phyloP scores from a whole-genome alignment of 53 echinoderm and acorn worm species.

The Luidia sarsii region DNA sequence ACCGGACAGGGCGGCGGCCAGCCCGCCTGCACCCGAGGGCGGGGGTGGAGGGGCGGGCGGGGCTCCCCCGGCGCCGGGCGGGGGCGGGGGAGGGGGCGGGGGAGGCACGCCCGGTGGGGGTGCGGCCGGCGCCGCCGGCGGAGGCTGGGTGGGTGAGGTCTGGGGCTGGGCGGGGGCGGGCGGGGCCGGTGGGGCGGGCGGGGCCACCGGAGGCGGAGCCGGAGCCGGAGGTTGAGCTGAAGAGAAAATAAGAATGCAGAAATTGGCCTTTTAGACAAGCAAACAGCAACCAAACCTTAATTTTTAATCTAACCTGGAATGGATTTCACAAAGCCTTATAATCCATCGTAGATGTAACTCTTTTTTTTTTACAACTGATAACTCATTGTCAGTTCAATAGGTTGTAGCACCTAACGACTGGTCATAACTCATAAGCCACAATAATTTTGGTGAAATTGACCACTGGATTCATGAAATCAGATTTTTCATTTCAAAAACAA shows the following conservation, averaged over 20 bases:
- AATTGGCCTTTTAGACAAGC: too few relatives aligned
- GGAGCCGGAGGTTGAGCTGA: constrained; percentile 59
- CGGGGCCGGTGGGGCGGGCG: constrained; percentile 48
- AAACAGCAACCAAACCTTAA: too few relatives aligned
- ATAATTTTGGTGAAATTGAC: too few relatives aligned
- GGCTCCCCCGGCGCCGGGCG: constrained; percentile 44
- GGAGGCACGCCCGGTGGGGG: constrained; percentile 69
- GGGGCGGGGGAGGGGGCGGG: constrained; percentile 79
- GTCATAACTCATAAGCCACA: too few relatives aligned
- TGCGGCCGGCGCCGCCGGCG: constrained; percentile 63
- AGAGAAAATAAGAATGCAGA: constrained; percentile 22
- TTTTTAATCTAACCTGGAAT: too few relatives aligned
- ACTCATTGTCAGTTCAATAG: too few relatives aligned
- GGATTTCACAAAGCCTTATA: too few relatives aligned
- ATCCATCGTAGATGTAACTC: too few relatives aligned
- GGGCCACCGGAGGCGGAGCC: constrained; percentile 58
- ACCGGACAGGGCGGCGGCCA: constrained; percentile 68
- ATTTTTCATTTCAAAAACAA: too few relatives aligned
- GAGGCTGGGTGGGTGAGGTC: constrained; percentile 55
- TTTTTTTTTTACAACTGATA: too few relatives aligned
- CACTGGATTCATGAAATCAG: too few relatives aligned
- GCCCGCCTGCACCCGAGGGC: constrained; percentile 50
- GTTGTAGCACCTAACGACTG: too few relatives aligned
- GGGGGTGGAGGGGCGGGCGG: constrained; percentile 39
- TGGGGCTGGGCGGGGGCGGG: constrained; percentile 38